Evolutionary conservation across 2,113 vertebrate species (phyloP), one percentile per base, ranked within the genome.

Genomic region (Pagrus major): DNA sequence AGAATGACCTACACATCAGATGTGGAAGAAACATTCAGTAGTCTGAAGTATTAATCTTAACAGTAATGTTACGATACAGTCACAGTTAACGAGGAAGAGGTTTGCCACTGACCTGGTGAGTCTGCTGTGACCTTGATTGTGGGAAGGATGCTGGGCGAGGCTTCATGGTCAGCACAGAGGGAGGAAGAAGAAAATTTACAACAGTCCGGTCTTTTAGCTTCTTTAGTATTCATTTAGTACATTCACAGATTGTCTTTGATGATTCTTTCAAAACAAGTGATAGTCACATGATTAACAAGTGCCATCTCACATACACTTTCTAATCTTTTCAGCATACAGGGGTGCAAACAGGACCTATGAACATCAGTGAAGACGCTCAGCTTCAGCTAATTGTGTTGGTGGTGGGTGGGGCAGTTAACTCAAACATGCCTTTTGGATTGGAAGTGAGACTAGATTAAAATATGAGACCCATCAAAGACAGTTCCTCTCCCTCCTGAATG

Each of bases 41-140:
- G 41, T 41, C 6, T 44, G 2, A 35, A 21, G 11, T 31, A 37
- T 29, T 27, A 6, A 23, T 23, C 42, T n/a, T n/a, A 51, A 11
- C 39, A 14, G 44, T 20, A 18, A 42, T 0, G 25, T n/a, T n/a
- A n/a, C n/a, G n/a, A n/a, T n/a, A n/a, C n/a, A n/a, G n/a, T 35
- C 4, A 9, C 20, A 27, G n/a, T 54, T 20, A 4, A 55, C 49
- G 8, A 75, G 11, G n/a, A 64, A 35, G 15, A 51, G 9, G 29
- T 31, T 4, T 3, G 7, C 1, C 1, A 78, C 80, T 81, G 37
- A 93, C 93, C 91, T 92, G 63, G 66, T 74, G 72, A 80, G 25
- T 61, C 70, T 87, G 82, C 70, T 80, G 16, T 35, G 42, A 23
- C 33, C 59, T 56, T 49, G 74, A 33, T 46, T 84, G 33, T 31